phyloP scores from a whole-genome alignment of 2,888 invertebrate species.

The Pheosia gnoma region DNA sequence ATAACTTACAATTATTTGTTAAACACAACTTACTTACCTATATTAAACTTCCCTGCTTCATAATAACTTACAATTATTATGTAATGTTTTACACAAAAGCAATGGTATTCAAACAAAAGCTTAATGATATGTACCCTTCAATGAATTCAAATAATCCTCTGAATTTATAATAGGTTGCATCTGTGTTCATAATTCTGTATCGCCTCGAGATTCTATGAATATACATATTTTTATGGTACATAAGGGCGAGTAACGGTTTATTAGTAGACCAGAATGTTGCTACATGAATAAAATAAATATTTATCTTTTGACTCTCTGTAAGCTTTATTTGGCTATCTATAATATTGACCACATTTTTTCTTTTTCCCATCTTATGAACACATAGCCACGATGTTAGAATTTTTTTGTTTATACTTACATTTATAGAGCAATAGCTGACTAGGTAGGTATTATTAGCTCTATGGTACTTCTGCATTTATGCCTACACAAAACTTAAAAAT shows the following conservation, averaged over 20 bases:
- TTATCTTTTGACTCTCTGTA: no score
- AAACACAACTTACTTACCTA: no score
- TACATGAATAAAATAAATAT: no score
- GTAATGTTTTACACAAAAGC: conserved; percentile 22
- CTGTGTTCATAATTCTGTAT: conserved; percentile 53
- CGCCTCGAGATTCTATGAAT: conserved; percentile 52
- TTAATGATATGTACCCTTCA: conserved; percentile 77
- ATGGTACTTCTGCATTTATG: no score
- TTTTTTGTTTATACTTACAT: no score
- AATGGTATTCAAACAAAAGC: conserved; percentile 47
- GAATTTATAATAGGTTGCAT: conserved; percentile 75
- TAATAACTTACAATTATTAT: not conserved
- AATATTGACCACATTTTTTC: no score
- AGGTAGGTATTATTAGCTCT: no score
- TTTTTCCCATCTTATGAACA: no score
- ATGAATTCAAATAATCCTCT: conserved; percentile 71
- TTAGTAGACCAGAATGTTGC: conserved; percentile 8
- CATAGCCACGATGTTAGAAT: no score
- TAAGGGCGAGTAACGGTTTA: conserved; percentile 27
- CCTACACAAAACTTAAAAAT: not conserved
- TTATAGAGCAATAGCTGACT: no score
- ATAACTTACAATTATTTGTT: not conserved
- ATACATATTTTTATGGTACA: conserved; percentile 30
- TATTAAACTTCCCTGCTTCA: no score
- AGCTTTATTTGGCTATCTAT: no score